Evolutionary conservation across 2,797 vertebrate species (phyloP), one percentile per base, ranked within the genome.

Genomic region (Sandelia bainsii): DNA sequence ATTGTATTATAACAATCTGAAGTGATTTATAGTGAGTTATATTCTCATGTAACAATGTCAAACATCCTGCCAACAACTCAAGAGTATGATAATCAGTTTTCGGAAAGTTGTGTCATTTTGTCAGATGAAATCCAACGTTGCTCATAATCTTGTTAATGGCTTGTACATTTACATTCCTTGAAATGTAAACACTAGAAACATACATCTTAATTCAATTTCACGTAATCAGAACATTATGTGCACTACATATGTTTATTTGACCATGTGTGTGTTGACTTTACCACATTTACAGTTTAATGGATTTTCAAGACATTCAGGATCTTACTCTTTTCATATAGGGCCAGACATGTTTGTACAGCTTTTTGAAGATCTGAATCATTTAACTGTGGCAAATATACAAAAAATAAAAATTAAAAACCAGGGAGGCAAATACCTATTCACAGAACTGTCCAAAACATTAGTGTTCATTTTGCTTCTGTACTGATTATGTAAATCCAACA

Each of bases 181-280:
- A 17, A 37, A 64, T 76, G 53, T 54, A 64, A 52, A 74, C 57
- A 44, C 4, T 34, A 32, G 1, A 65, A 73, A 50, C 22, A 23
- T 61, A 44, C 32, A 49, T 29, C 40, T 46, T 61, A 73, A 77
- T 74, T 62, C 27, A 39, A 76, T 74, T 70, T 76, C 60, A 44
- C 29, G 32, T 56, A 72, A 84, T 69, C 8, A 58, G 8, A 81
- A 67, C 62, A 48, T 11, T 22, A 40, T 72, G 61, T 46, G 32
- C 53, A 60, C 29, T 25, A 58, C 42, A 62, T 42, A 13, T 22
- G 25, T 6, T 8, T 17, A 70, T 74, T 42, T 48, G 20, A 61
- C 44, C 2, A 52, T 27, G n/a, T n/a, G n/a, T n/a, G n/a, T n/a
- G 49, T 25, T 48, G 40, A 40, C 22, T 56, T 44, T 20, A 34